Evolutionary conservation across 1,140 invertebrate genomes (phyloP).

Genomic region (Hormaphis cornu): DNA sequence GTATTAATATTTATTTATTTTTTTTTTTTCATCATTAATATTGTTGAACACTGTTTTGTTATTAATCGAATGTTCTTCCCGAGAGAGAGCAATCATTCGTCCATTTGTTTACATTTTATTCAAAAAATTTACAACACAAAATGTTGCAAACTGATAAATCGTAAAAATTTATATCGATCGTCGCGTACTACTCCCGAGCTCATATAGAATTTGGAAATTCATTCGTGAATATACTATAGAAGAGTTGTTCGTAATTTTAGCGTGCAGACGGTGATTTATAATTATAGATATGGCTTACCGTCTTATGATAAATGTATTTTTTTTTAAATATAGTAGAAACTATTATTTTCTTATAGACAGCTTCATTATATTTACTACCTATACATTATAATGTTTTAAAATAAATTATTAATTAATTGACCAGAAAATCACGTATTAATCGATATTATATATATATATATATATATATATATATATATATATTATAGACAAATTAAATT

Average conservation of each 20-base stretch:
- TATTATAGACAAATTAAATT: neutral
- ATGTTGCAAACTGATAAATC: slow-evolving; percentile 6
- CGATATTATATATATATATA: too few species aligned
- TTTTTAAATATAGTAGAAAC: neutral
- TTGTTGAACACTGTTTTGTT: slow-evolving; percentile 28
- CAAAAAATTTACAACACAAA: slow-evolving; percentile 9
- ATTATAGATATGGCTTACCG: too few species aligned
- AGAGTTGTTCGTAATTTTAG: slow-evolving; percentile 4
- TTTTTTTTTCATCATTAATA: slow-evolving; percentile 9
- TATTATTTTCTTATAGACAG: slow-evolving; percentile 12
- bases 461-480: too few species aligned
- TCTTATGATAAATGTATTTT: neutral
- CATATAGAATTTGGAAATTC: too few species aligned
- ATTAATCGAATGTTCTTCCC: slow-evolving; percentile 31
- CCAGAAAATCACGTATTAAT: neutral
- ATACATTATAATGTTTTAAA: neutral
- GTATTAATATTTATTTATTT: too few species aligned
- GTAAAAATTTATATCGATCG: slow-evolving; percentile 9
- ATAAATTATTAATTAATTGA: slow-evolving; percentile 1
- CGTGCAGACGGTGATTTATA: neutral
- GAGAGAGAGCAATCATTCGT: slow-evolving; percentile 31
- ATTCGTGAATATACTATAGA: neutral
- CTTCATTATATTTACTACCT: slow-evolving; percentile 1
- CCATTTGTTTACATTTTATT: slow-evolving; percentile 29
- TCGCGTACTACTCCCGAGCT: neutral